Evolutionary conservation across 2,113 vertebrate genomes (phyloP), one percentile per base, ranked within the genome.

Genomic region (Cyanistes caeruleus): DNA sequence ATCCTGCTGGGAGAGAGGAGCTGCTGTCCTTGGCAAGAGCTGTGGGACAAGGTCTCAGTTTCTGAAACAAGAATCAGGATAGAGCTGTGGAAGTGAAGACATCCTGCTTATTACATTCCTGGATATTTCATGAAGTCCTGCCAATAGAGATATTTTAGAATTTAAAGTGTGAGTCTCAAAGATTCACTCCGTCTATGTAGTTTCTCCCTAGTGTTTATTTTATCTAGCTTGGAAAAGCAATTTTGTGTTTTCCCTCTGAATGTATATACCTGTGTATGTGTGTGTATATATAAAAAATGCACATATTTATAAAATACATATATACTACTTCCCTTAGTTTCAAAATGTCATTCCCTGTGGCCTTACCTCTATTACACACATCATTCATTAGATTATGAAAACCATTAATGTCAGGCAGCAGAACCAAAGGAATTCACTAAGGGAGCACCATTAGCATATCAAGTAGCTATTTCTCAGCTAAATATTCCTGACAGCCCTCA

Each of bases 311-410:
- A 94, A 93, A 93, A 92, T 35, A 91, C 95, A 86, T 91, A 90
- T 59, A 84, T 75, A 94, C 93, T 62, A 75, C 85, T 94, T 94
- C 77, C 60, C 58, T 80, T 92, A 75, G 69, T 93, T 96, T 92
- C 81, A 90, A 95, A 90, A 89, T 94, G 92, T 98, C 97, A 89
- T 98, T 98, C 97, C 96, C 98, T 96, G 94, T 98, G 97, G 98
- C 98, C 98, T 98, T 97, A 95, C 97, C 97, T 98, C 97, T 95
- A 97, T 97, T 98, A 98, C 98, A 98, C 98, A 98, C 98, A 99
- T 98, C 98, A 98, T 98, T 99, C 98, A 99, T 99, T 98, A 99
- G 98, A 99, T 99, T 99, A 99, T 98, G 98, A 98, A 98, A 98
- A 98, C 98, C 98, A 99, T 99, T 99, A 99, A 98, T 98, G 99